phyloP scores from a whole-genome alignment of 2,888 invertebrate genomes.

The Gortyna flavago region DNA sequence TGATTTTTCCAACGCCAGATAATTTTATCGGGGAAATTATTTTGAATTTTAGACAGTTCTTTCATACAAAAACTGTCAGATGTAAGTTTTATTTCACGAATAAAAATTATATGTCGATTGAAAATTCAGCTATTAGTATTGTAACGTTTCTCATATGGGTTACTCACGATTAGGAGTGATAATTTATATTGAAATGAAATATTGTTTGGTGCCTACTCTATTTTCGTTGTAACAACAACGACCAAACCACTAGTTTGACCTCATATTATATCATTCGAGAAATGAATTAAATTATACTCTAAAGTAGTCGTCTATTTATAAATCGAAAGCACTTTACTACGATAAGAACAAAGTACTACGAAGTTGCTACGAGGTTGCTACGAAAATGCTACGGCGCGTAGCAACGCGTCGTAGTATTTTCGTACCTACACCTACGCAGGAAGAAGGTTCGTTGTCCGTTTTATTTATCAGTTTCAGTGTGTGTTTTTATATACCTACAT shows the following conservation, averaged over 20 bases:
- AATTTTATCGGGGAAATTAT: too few species aligned
- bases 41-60: too few species aligned
- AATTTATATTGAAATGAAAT: not conserved
- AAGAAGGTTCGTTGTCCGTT: not conserved
- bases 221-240: not conserved
- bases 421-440: conserved; percentile 16
- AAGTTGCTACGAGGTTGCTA: not conserved
- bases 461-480: too few species aligned
- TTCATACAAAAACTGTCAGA: too few species aligned
- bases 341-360: not conserved
- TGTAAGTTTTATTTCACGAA: too few species aligned
- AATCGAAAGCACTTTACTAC: not conserved
- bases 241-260: not conserved
- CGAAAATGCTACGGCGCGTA: conserved; percentile 28
- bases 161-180: not conserved
- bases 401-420: too few species aligned
- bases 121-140: too few species aligned
- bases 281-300: too few species aligned
- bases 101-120: too few species aligned
- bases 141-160: not conserved
- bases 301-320: not conserved
- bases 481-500: too few species aligned
- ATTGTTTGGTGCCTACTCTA: not conserved
- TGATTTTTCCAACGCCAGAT: too few species aligned
- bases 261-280: not conserved